A percentile compares a stretch with the other conserved stretches of the same genome.
Conservation (phyloP, 2,797 vertebrate species). For the Euphonia xanthogaster region DNA sequence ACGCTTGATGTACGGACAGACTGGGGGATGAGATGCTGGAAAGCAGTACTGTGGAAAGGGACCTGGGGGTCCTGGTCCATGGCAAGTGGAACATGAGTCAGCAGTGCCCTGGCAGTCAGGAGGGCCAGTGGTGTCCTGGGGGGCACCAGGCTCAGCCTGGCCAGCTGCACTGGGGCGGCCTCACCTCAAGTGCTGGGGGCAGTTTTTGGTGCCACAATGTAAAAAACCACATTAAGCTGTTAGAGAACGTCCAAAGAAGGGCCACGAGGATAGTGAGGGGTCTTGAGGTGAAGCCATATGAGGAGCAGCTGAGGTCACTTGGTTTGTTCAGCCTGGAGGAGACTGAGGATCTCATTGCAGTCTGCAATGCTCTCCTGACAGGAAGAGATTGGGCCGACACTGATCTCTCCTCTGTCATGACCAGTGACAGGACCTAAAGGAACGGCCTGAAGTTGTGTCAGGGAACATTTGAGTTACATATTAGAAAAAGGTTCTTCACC, state of each 20-base stretch:
- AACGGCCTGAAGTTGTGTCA: neutral
- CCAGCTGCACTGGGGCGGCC: accelerated
- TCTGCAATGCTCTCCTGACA: accelerated
- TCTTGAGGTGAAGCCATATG: accelerated
- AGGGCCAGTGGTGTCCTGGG: accelerated
- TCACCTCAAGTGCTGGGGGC: accelerated
- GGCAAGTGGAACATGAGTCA: neutral
- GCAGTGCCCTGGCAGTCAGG: neutral
- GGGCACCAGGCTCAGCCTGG: accelerated
- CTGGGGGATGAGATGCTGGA: neutral
- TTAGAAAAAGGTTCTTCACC: neutral
- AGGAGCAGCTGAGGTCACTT: neutral
- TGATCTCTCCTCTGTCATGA: neutral
- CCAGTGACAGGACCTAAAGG: neutral
- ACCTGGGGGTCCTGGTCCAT: accelerated
- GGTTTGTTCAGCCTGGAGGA: neutral
- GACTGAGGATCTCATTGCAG: neutral
- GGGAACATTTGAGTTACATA: neutral
- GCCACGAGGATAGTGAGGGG: accelerated
- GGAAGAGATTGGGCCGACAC: neutral
- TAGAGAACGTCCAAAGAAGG: accelerated
- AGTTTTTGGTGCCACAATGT: accelerated
- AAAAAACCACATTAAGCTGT: neutral
- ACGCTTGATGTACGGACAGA: accelerated
- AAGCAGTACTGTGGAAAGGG: accelerated